Conservation (phyloP, 1,140 invertebrate species). For the Drosophila ficusphila region DNA sequence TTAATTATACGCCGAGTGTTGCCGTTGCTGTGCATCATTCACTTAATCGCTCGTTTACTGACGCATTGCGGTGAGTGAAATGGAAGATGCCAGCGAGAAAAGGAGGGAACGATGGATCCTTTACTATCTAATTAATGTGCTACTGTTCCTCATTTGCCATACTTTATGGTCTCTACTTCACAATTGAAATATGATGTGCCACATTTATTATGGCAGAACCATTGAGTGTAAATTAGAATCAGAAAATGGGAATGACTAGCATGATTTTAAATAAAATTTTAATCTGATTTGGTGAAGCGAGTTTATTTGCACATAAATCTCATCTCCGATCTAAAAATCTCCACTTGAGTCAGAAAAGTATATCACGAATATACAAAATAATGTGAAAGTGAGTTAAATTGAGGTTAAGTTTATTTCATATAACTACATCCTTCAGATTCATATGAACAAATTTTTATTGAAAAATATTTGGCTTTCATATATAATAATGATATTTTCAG, state of each 20-base stretch:
- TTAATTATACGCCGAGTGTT: slow-evolving; percentile 77
- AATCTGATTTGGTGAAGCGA: background rate
- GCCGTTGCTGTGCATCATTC: slow-evolving; percentile 70
- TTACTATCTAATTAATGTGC: slow-evolving; percentile 62
- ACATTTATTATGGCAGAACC: slow-evolving; percentile 1
- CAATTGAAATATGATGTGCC: slow-evolving; percentile 16
- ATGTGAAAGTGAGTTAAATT: no score
- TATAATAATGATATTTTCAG: background rate
- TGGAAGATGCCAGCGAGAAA: slow-evolving; percentile 12
- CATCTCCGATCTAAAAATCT: no score
- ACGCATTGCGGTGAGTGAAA: slow-evolving; percentile 29
- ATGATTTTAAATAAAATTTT: background rate
- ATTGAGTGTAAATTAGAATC: background rate
- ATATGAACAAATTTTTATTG: no score
- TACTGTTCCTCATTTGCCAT: slow-evolving; percentile 52
- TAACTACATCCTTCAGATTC: no score
- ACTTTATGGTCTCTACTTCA: slow-evolving; percentile 9
- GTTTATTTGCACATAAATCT: no score
- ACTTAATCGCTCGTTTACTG: slow-evolving; percentile 72
- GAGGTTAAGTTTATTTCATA: no score
- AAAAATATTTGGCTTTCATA: background rate
- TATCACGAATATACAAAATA: no score
- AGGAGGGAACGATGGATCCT: background rate
- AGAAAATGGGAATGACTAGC: no score
- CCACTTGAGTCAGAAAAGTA: no score